Base-by-base conservation (phyloP, 2,113 vertebrate species). In the Pelecanoides urinatrix region DNA sequence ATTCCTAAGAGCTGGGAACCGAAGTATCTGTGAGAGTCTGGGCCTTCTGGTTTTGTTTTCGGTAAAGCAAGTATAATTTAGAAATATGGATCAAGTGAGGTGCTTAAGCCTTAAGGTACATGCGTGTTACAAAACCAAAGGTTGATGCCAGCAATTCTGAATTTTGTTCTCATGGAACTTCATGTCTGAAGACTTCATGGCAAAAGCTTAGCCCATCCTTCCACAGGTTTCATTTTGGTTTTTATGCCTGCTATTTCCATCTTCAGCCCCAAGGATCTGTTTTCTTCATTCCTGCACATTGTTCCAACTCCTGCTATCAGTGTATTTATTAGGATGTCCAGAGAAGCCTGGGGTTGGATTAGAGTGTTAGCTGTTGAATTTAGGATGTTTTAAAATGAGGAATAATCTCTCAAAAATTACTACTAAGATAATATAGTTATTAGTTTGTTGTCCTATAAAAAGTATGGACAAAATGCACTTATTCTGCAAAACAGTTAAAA, bases 191-290 rank as follows among this genome's bases (percentile, higher is more conserved):
- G 11, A 27, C 23, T 53, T 92, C 7, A 27, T 21, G 30, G 50
- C 25, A 40, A 73, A 86, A 88, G 20, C n/a, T 68, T 75, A 72
- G 8, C 25, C 7, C 5, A 7, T 38, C 16, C 53, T 91, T 67
- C 45, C 50, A 42, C 0, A 0, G 9, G 2, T 55, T 78, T 89
- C 7, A 1, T 32, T 76, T 70, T 76, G 50, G 19, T 7, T 73
- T 90, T 53, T 22, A 7, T 45, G 36, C 21, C 34, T 76, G 34
- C 29, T 90, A 10, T 86, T 81, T 70, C 62, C 29, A 62, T 7
- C 38, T 86, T 73, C n/a, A 88, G 29, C 30, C 16, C 29, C 26
- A 71, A 44, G 9, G 22, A 80, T n/a, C 38, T 14, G 2, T 63
- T 85, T 76, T 17, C 30, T 79, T 78, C 4, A 0, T 58, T 80